Base-by-base conservation (phyloP, 2,888 invertebrate genomes). In the Eurytoma adleriae region DNA sequence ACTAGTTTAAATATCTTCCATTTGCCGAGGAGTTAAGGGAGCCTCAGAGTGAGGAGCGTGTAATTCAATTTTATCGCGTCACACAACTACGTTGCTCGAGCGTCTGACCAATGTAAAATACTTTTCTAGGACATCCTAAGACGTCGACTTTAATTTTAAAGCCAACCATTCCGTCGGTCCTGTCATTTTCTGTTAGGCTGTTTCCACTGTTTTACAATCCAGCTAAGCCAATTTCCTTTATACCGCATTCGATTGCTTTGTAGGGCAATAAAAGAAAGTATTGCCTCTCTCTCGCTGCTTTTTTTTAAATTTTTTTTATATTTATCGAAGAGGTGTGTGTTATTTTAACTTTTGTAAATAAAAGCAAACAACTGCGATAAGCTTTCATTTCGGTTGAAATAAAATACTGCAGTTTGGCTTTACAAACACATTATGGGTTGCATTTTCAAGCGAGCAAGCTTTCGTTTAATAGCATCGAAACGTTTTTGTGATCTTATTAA, bases 31-130 rank as follows among this genome's bases (percentile, higher is more conserved):
- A 24, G 50, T 24, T 50, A 59, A 40, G 30, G 7, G 50, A 59
- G 27, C n/a, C 30, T 18, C 10, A 40, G 54, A 50, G 50, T 52
- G 61, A 76, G 75, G 61, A 61, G 68, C 61, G 61, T 68, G 68
- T 67, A 75, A 75, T 75, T 75, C 68, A 68, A 75, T 76, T 76
- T 68, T 76, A 76, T 76, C 61, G 20, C 61, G 68, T 68, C 75
- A 50, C 59, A 50, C 54, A 20, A 30, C 66, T 48, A 48, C 56
- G 54, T 59, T 59, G 40, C 59, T 59, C 48, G 54, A 56, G 57
- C 40, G 24, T 24, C 73, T 56, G 56, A 57, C 56, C 40, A 48
- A 50, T 67, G 67, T 66, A 59, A 67, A 59, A 67, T 59, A 67
- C 50, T 59, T 67, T 67, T 67, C 57, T 67, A 48, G 66, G 67